Percentiles rank a stretch among this genome's conserved stretches.
phyloP scores from a whole-genome alignment of 2,888 invertebrate species.

The Miltochrista miniata region DNA sequence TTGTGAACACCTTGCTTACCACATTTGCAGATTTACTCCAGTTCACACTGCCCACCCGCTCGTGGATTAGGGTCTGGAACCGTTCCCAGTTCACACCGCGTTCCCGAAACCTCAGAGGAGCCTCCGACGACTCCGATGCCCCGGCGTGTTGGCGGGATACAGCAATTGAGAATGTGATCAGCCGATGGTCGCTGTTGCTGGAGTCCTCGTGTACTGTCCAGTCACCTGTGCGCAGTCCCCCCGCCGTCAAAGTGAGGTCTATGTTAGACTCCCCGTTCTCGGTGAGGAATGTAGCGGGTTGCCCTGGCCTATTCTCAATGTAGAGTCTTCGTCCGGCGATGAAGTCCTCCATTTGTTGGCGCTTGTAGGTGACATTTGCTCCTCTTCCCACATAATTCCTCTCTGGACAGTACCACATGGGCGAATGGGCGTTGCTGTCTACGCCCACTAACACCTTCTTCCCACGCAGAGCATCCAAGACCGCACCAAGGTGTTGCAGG shows the following conservation, averaged over 20 bases:
- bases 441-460: conserved; percentile 17
- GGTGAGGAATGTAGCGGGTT: conserved; percentile 15
- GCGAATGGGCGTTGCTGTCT: conserved; percentile 39
- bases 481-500: conserved; percentile 9
- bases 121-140: neutral
- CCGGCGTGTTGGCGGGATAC: neutral
- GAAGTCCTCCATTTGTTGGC: neutral
- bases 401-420: conserved; percentile 25
- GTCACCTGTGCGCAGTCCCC: conserved; percentile 9
- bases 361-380: neutral
- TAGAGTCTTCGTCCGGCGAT: neutral
- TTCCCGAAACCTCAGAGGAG: neutral
- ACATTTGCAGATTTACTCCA: too few species aligned
- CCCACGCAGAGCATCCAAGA: conserved; percentile 16
- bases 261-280: conserved; percentile 29
- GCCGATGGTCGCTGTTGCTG: conserved; percentile 29
- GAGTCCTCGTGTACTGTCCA: conserved; percentile 27
- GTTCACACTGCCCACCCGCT: too few species aligned
- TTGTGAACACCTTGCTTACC: conserved; percentile 7
- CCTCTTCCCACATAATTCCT: conserved; percentile 26
- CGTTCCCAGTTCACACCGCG: neutral
- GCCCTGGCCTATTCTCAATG: neutral
- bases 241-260: conserved; percentile 24
- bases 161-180: conserved; percentile 13
- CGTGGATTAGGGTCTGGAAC: neutral